Base-by-base conservation (phyloP, 2,888 invertebrate genomes). In the Rhingia campestris region DNA sequence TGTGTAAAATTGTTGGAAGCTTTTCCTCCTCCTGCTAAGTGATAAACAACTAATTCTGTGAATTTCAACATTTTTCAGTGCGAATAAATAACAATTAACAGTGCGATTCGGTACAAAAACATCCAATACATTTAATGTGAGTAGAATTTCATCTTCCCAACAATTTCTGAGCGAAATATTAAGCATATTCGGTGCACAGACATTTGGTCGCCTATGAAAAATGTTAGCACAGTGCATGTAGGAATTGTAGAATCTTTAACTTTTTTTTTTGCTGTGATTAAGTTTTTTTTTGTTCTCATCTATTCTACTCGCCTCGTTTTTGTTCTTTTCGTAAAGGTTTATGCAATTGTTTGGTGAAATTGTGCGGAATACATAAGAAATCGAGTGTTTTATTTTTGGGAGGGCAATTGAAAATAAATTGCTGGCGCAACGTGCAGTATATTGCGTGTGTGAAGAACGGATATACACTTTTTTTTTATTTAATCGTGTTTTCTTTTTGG, bases 1-100 rank as follows among this genome's bases (percentile, higher is more conserved):
- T 66, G 70, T 75, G 70, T 84, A 69, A 80, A 80, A 80, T 69
- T 80, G 84, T 75, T 80, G 80, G 73, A 75, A 80, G 79, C 80
- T 80, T 70, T 84, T 84, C 80, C 66, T 84, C 84, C 80, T 84
- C 66, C 74, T 79, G 74, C 66, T 47, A 70, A 84, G 80, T 84
- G 84, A 84, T 84, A 84, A 84, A 84, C 84, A 84, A 80, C 66
- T 49, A 80, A 59, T 80, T 75, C 32, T 73, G 74, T 74, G 64
- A 66, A 32, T 74, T 84, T 84, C 59, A 75, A 49, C 54, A 14
- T 47, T 75, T 75, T 80, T 56, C 10, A 64, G 84, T 80, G 84
- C 74, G 37, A 84, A 74, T 70, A 47, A 75, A 75, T 70, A 51
- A 35, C 33, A 49, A 61, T 59, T 70, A 70, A 53, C 12, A 72